phyloP scores from a whole-genome alignment of 2,113 vertebrate genomes.

The Bostrychus sinensis region DNA sequence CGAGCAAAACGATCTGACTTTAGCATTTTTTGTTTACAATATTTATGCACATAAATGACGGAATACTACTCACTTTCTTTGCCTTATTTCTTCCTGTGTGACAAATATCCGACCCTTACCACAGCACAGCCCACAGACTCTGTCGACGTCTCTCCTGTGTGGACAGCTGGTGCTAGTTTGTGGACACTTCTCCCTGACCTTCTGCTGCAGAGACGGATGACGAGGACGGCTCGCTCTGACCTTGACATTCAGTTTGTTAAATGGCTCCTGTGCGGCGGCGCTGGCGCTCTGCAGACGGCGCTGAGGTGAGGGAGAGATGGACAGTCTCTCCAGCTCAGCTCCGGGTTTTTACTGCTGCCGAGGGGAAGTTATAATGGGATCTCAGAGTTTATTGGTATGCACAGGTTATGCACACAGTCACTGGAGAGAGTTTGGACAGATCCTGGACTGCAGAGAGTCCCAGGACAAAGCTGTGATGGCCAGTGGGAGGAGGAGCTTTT shows the following conservation, averaged over 20 bases:
- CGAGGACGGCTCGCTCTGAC: slow-evolving; percentile 89
- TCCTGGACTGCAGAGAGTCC: slow-evolving; percentile 1
- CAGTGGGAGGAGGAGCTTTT: neutral
- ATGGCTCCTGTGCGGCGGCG: slow-evolving; percentile 87
- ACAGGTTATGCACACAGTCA: slow-evolving; percentile 48
- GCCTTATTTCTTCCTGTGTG: neutral
- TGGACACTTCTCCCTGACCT: slow-evolving; percentile 91
- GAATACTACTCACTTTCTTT: neutral
- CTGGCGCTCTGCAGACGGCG: slow-evolving; percentile 81
- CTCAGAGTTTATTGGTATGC: slow-evolving; percentile 52
- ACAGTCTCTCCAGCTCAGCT: slow-evolving; percentile 18
- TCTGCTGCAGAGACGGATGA: slow-evolving; percentile 92
- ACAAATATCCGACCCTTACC: too few species aligned
- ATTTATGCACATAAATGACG: too few species aligned
- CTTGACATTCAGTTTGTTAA: slow-evolving; percentile 97
- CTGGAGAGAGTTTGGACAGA: slow-evolving; percentile 5
- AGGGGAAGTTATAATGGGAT: slow-evolving; percentile 40
- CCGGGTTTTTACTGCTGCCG: slow-evolving; percentile 33
- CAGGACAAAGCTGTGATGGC: slow-evolving; percentile 8
- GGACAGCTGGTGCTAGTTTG: slow-evolving; percentile 79
- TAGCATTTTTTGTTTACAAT: too few species aligned
- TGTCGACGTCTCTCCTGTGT: slow-evolving; percentile 51
- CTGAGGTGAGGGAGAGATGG: slow-evolving; percentile 8
- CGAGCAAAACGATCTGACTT: too few species aligned
- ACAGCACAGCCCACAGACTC: neutral